phyloP scores from a whole-genome alignment of 2,888 invertebrate species.

The Apodemia hepburni region DNA sequence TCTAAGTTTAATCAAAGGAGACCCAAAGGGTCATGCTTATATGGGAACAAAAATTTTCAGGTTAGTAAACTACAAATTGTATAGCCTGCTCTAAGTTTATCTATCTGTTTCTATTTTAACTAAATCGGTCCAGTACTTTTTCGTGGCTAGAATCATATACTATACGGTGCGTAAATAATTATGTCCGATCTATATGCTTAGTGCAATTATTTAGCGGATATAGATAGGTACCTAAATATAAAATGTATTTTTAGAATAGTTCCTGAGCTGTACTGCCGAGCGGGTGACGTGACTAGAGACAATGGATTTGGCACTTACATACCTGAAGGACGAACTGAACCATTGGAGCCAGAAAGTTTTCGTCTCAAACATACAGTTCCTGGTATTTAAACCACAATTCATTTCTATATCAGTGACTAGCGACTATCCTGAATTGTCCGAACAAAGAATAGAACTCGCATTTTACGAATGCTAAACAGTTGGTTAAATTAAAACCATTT shows the following conservation, averaged over 20 bases:
- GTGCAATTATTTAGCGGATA: too few species aligned
- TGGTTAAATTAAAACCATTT: too few species aligned
- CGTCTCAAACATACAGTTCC: constrained; percentile 69
- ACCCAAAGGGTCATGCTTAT: constrained; percentile 54
- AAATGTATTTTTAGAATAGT: constrained; percentile 56
- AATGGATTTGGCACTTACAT: constrained; percentile 77
- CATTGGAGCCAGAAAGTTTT: constrained; percentile 64
- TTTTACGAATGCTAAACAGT: too few species aligned
- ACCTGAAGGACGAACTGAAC: constrained; percentile 56
- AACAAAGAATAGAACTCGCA: too few species aligned
- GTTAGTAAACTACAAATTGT: constrained; percentile 35
- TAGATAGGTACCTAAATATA: too few species aligned
- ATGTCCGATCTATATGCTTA: too few species aligned
- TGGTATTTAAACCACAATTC: constrained; percentile 39
- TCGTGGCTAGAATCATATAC: too few species aligned
- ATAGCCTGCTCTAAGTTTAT: neutral
- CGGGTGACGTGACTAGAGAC: constrained; percentile 79
- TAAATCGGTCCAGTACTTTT: too few species aligned
- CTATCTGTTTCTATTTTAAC: neutral
- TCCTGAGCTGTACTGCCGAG: constrained; percentile 77
- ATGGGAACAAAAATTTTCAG: constrained; percentile 61
- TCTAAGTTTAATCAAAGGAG: constrained; percentile 54
- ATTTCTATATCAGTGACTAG: too few species aligned
- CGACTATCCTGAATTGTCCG: neutral
- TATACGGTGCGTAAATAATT: too few species aligned